Conservation (phyloP, 2,113 vertebrate genomes). For the Herpetotheres cachinnans region DNA sequence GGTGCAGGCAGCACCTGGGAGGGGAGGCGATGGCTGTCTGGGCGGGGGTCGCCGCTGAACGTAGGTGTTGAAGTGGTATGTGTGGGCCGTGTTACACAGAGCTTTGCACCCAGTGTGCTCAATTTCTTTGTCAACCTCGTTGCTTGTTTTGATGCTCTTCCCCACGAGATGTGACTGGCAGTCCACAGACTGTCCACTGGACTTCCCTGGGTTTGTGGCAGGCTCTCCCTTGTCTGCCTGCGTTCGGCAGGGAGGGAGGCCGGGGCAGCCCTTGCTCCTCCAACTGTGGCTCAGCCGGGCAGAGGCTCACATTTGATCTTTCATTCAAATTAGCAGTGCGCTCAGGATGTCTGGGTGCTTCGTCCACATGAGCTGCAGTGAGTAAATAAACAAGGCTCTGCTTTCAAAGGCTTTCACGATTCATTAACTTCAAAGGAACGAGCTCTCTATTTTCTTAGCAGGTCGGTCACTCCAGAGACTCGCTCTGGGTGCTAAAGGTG, state of each 20-base stretch:
- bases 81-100: background rate
- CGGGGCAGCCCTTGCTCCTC: background rate
- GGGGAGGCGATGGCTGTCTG: background rate
- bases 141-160: background rate
- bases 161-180: background rate
- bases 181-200: background rate
- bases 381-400: constrained; percentile 62
- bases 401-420: constrained; percentile 65
- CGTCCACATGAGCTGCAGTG: constrained; percentile 21
- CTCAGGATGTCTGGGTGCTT: constrained; percentile 17
- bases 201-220: background rate
- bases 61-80: background rate
- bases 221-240: background rate
- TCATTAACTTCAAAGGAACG: constrained; percentile 62
- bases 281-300: background rate
- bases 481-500: background rate
- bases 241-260: fast-evolving
- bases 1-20: background rate
- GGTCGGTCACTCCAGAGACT: background rate
- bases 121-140: background rate
- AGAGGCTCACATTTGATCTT: constrained; percentile 4
- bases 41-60: background rate
- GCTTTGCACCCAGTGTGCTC: background rate
- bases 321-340: background rate
- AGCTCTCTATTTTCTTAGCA: constrained; percentile 35